These are phyloP conservation scores for Phalacrocorax pelagicus DNA, from an alignment of 2,113 vertebrate genomes.

Conservation along the genomic window DNA sequence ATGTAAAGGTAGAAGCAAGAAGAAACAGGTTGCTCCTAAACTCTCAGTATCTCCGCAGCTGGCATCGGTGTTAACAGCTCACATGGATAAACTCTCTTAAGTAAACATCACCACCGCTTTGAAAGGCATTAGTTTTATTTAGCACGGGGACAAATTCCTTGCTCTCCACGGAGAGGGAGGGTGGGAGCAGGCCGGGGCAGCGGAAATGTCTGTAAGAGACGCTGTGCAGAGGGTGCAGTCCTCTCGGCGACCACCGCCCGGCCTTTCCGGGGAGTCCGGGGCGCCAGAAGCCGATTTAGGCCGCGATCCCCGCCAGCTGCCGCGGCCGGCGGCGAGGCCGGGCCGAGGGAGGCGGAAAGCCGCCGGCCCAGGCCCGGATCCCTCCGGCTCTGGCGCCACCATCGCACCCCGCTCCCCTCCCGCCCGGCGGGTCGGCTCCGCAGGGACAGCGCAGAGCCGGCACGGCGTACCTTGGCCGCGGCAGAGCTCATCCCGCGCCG, in stretches of 20 bases:
- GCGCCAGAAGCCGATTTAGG: neutral
- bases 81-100: rapidly evolving
- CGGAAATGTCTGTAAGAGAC: rapidly evolving
- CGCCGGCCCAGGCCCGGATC: no score
- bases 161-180: neutral
- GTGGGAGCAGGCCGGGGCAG: rapidly evolving
- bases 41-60: neutral
- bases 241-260: no score
- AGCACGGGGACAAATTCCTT: no score
- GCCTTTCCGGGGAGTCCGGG: neutral
- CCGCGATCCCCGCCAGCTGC: neutral
- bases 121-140: neutral
- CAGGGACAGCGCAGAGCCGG: no score
- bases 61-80: neutral
- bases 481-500: no score
- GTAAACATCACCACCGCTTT: neutral
- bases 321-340: neutral
- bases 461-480: no score
- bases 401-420: no score
- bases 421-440: no score
- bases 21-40: neutral
- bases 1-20: neutral
- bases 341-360: no score
- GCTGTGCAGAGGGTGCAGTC: rapidly evolving
- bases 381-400: no score